Conservation (phyloP, 2,888 invertebrate genomes). For the Zhuqinia jingwanae region DNA sequence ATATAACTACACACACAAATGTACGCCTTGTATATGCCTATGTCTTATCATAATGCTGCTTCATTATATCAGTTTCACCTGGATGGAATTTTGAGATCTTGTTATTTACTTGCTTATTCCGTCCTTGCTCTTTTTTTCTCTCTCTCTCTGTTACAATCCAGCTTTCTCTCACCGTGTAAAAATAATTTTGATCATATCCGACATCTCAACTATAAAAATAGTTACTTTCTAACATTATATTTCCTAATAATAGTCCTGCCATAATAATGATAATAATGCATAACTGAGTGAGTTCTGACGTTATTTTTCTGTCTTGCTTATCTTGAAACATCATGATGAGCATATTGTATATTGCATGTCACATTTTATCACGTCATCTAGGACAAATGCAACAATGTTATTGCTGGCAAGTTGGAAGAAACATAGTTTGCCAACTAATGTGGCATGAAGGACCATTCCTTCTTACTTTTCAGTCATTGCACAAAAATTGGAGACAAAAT, state of each 20-base stretch:
- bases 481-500: too few species aligned
- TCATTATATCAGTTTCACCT: conserved; percentile 32
- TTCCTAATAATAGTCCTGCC: not conserved
- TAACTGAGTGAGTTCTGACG: not conserved
- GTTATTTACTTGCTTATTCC: not conserved
- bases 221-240: not conserved
- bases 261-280: not conserved
- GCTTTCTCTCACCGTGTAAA: not conserved
- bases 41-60: not conserved
- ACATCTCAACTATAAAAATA: not conserved
- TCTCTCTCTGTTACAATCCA: too few species aligned
- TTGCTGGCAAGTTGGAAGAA: too few species aligned
- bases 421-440: too few species aligned
- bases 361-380: conserved; percentile 34
- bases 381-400: conserved; percentile 8
- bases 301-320: not conserved
- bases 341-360: conserved; percentile 33
- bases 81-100: conserved; percentile 31
- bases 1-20: too few species aligned
- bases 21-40: too few species aligned
- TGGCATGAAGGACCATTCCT: too few species aligned
- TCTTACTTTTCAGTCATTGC: too few species aligned
- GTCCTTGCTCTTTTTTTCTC: not conserved
- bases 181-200: too few species aligned
- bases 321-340: not conserved